Conservation (phyloP, 2,888 invertebrate genomes). For the Tinea pellionella region DNA sequence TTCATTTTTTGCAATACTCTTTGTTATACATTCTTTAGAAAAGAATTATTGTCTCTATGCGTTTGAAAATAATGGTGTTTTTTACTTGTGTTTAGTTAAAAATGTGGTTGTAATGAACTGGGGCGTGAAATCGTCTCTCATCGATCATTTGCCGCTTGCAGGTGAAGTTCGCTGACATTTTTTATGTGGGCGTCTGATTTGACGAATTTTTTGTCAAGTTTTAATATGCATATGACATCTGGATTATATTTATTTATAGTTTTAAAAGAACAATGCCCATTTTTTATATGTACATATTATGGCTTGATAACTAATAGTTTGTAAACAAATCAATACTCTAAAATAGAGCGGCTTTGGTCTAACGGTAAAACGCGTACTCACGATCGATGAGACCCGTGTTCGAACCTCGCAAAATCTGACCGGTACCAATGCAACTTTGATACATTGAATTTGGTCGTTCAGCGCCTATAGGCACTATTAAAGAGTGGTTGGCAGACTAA, state of each 20-base stretch:
- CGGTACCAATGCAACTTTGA: too few species aligned
- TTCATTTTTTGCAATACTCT: not conserved
- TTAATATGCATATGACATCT: constrained; percentile 1
- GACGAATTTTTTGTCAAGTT: not conserved
- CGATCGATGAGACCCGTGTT: too few species aligned
- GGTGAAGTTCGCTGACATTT: not conserved
- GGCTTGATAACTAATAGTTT: too few species aligned
- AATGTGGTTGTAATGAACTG: not conserved
- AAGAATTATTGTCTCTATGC: not conserved
- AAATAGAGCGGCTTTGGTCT: too few species aligned
- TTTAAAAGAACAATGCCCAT: too few species aligned
- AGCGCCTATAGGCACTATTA: too few species aligned
- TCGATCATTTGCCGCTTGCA: constrained; percentile 10
- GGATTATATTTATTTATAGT: not conserved
- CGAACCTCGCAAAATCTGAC: too few species aligned
- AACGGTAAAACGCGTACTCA: too few species aligned
- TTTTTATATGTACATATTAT: too few species aligned
- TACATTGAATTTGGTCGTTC: too few species aligned
- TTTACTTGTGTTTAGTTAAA: not conserved
- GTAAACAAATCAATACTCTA: too few species aligned
- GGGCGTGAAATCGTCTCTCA: constrained; percentile 3
- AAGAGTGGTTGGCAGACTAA: too few species aligned
- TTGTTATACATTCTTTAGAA: not conserved
- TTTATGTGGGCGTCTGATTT: not conserved
- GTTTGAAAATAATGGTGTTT: not conserved